A percentile compares a stretch with the other conserved stretches of the same genome.
Evolutionary conservation across 2,797 vertebrate genomes (phyloP).

Genomic region (Cirrhinus mrigala): DNA sequence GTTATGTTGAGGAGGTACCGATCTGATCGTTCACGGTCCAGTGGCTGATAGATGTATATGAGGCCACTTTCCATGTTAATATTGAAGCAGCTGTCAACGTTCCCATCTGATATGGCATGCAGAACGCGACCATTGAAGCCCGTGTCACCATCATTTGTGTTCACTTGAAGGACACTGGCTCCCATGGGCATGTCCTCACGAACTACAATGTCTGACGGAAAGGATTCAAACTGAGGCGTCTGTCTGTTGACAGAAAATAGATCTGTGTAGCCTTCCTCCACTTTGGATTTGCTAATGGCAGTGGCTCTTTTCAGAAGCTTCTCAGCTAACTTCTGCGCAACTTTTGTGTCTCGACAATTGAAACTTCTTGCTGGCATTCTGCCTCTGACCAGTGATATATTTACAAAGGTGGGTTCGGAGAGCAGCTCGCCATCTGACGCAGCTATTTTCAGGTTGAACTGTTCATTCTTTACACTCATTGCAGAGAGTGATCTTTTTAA

Average conservation of each 20-base stretch:
- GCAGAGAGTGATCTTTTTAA: constrained; percentile 84
- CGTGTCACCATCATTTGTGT: constrained; percentile 86
- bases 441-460: constrained; percentile 89
- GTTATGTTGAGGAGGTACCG: constrained; percentile 92
- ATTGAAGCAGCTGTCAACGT: constrained; percentile 89
- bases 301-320: constrained; percentile 89
- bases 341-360: constrained; percentile 91
- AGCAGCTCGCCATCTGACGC: constrained; percentile 92
- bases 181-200: constrained; percentile 84
- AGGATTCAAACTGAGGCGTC: constrained; percentile 86
- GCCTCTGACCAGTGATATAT: constrained; percentile 87
- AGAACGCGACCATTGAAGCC: constrained; percentile 92
- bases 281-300: constrained; percentile 78
- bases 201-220: constrained; percentile 85
- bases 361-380: constrained; percentile 81
- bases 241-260: constrained; percentile 88
- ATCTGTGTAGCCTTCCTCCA: constrained; percentile 83
- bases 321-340: constrained; percentile 91
- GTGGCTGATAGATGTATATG: constrained; percentile 87
- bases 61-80: constrained; percentile 90
- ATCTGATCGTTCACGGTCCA: constrained; percentile 89
- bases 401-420: constrained; percentile 88
- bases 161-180: constrained; percentile 82
- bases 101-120: constrained; percentile 90
- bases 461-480: constrained; percentile 79